A percentile compares a stretch with the other conserved stretches of the same genome.
phyloP scores from a whole-genome alignment of 2,888 invertebrate genomes.

The Strigamia maritima region DNA sequence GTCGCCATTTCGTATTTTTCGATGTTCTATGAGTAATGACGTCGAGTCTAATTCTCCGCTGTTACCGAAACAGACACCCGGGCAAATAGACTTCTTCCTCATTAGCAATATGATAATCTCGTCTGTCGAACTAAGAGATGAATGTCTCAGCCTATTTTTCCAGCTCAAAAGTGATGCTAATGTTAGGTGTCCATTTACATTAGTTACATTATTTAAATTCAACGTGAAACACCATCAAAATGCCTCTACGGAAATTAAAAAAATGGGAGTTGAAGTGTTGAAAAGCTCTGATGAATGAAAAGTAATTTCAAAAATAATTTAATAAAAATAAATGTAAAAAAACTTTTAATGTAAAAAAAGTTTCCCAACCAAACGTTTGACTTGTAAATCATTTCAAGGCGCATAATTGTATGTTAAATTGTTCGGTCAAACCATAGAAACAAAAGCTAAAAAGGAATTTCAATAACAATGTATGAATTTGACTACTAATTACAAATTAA shows the following conservation, averaged over 20 bases:
- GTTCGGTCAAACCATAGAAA: too few species aligned
- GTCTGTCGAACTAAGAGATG: constrained; percentile 15
- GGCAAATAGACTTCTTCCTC: background rate
- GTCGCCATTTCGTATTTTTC: background rate
- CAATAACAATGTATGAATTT: background rate
- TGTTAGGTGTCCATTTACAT: constrained; percentile 11
- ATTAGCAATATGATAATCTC: constrained; percentile 16
- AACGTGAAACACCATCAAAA: background rate
- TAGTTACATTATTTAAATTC: background rate
- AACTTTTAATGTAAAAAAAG: too few species aligned
- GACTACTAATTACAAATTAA: background rate
- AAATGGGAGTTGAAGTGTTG: background rate
- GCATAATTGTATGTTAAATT: too few species aligned
- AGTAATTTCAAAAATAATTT: too few species aligned
- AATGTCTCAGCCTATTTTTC: background rate
- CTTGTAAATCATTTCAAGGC: too few species aligned
- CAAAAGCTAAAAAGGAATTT: too few species aligned
- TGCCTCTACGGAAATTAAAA: background rate
- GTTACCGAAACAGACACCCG: background rate
- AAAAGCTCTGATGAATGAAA: background rate
- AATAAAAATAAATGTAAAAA: too few species aligned
- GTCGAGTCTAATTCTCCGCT: background rate
- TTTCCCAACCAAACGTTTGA: too few species aligned
- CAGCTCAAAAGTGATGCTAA: constrained; percentile 11
- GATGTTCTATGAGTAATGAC: background rate